Base-by-base conservation (phyloP, 2,888 invertebrate genomes). In the Neuroscelio doddi region DNA sequence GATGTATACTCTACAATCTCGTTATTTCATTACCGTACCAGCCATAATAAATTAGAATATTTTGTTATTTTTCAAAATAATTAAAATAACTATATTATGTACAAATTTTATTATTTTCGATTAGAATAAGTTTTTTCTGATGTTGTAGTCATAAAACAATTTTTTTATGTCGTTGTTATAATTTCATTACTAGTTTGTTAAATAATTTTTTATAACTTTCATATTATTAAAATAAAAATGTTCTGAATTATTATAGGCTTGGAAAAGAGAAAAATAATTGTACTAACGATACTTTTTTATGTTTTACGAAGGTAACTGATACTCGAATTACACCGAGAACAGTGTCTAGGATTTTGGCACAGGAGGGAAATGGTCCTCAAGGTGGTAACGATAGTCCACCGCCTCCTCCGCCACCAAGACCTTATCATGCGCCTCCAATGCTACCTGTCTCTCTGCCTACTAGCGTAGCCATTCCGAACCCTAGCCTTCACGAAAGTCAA, bases 381-480 rank as follows among this genome's bases (percentile, higher is more conserved):
- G 89, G 90, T 51, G 90, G 85, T 59, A 75, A 77, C 64, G 82
- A 81, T 65, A 83, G 82, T 76, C 81, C 82, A 70, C 80, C 82
- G 65, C 85, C 80, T 68, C 83, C 80, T 73, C 82, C 83, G 79
- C 90, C 91, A 74, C 92, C 93, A 50, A 90, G 93, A 78, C 89
- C 92, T 78, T 87, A 91, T 85, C 91, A 92, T 84, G 90, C 90
- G 79, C 93, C 93, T 50, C 93, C 95, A 57, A 93, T 95, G 87
- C 89, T 96, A 87, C 93, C 93, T 73, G 92, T 92, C 72, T 93
- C 95, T 79, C 88, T 97, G 84, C 96, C 97, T 73, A 97, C 97
- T 63, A 94, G 96, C 67, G 97, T 97, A 81, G 97, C 97, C 84
- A 97, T 97, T 85, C 95, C 97, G 63, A 97, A 97, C 86, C 97